These are phyloP conservation scores for Platycnemis pennipes DNA, from an alignment of 2,888 invertebrate genomes.

Conservation along the genomic window DNA sequence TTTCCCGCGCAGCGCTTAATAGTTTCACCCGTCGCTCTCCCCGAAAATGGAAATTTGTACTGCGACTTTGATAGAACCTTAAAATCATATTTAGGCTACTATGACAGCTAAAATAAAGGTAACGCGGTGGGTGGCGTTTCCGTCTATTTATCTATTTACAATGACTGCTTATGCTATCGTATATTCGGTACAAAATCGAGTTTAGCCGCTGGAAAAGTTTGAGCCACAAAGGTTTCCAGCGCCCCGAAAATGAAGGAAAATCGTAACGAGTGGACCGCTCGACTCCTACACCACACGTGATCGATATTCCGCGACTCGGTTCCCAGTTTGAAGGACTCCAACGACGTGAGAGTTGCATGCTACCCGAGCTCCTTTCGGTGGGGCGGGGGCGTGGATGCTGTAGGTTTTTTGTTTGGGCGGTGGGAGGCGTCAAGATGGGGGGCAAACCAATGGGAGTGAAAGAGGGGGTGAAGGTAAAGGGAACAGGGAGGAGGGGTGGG, in stretches of 20 bases:
- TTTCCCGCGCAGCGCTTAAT: too few relatives aligned
- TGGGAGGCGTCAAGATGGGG: not conserved
- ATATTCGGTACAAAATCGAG: too few relatives aligned
- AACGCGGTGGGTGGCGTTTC: too few relatives aligned
- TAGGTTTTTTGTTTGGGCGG: not conserved
- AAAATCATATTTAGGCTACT: too few relatives aligned
- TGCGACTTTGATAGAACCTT: too few relatives aligned
- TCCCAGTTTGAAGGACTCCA: not conserved
- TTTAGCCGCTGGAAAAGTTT: too few relatives aligned
- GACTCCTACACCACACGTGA: not conserved
- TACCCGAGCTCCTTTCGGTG: not conserved
- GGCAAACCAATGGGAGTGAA: not conserved
- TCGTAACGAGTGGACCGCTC: not conserved
- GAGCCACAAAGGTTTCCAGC: not conserved
- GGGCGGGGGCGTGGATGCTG: not conserved
- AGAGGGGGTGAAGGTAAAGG: not conserved
- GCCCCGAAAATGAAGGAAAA: not conserved
- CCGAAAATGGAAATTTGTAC: too few relatives aligned
- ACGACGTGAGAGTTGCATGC: not conserved
- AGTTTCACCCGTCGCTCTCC: too few relatives aligned
- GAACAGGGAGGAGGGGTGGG: not conserved
- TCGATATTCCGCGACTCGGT: not conserved
- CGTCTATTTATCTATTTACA: too few relatives aligned
- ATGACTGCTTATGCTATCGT: too few relatives aligned
- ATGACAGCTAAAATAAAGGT: too few relatives aligned